Conservation (phyloP, 2,113 vertebrate genomes). For the Himantopus leucocephalus region DNA sequence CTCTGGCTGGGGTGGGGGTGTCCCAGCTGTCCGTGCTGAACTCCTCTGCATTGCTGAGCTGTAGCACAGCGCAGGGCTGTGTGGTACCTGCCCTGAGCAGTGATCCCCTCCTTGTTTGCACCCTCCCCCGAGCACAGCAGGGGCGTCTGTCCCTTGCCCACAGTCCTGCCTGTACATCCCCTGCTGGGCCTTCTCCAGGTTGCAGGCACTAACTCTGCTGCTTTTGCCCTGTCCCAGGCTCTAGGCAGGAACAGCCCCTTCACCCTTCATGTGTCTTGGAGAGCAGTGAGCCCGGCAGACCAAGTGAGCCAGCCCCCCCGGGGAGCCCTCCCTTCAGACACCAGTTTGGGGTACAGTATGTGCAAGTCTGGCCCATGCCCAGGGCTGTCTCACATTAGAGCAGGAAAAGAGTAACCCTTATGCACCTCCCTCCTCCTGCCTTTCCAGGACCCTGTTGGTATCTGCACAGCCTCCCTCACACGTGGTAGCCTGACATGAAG, state of each 20-base stretch:
- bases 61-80: neutral
- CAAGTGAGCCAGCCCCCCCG: conserved; percentile 15
- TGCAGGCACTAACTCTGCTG: conserved; percentile 38
- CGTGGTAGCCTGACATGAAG: neutral
- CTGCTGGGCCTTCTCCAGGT: neutral
- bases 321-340: conserved; percentile 49
- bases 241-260: conserved; percentile 56
- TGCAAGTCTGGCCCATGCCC: neutral
- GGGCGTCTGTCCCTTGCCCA: neutral
- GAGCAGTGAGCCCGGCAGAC: conserved; percentile 43
- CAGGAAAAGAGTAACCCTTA: neutral
- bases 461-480: neutral
- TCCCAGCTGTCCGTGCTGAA: neutral
- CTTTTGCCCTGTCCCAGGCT: conserved; percentile 60
- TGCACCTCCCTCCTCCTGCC: neutral
- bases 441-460: neutral
- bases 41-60: neutral
- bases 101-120: neutral
- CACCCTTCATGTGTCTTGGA: conserved; percentile 57
- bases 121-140: neutral
- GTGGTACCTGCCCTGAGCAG: neutral
- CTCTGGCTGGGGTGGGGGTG: neutral
- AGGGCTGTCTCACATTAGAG: neutral
- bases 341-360: conserved; percentile 66
- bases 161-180: neutral